Conservation (phyloP, 2,888 invertebrate genomes). For the Stegana nigrithorax region DNA sequence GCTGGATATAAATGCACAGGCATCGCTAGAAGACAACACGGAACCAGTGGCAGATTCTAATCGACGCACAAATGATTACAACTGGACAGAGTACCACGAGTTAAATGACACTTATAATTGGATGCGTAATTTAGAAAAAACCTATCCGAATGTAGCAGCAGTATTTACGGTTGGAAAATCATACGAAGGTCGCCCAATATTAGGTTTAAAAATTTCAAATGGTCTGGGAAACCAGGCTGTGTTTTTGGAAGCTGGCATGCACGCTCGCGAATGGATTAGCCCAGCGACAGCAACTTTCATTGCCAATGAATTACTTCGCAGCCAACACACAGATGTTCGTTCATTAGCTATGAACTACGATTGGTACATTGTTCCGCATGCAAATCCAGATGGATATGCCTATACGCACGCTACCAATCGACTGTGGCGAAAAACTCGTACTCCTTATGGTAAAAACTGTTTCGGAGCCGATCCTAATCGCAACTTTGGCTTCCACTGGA, state of each 20-base stretch:
- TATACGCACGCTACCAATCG: slow-evolving; percentile 73
- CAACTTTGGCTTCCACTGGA: slow-evolving; percentile 81
- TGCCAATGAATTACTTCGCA: slow-evolving; percentile 73
- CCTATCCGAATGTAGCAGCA: slow-evolving; percentile 69
- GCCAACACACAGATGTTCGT: slow-evolving; percentile 69
- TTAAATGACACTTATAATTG: slow-evolving; percentile 70
- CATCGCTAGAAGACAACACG: slow-evolving; percentile 40
- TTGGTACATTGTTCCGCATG: slow-evolving; percentile 81
- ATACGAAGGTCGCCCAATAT: slow-evolving; percentile 72
- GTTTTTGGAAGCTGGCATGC: slow-evolving; percentile 74
- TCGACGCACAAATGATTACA: slow-evolving; percentile 41
- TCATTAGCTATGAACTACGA: slow-evolving; percentile 72
- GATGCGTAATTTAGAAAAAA: slow-evolving; percentile 70
- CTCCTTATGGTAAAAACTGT: slow-evolving; percentile 69
- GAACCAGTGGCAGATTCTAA: slow-evolving; percentile 45
- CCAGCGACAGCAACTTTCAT: slow-evolving; percentile 76
- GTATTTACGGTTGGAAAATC: slow-evolving; percentile 70
- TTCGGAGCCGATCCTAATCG: slow-evolving; percentile 82
- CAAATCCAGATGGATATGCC: slow-evolving; percentile 84
- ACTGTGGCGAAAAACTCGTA: slow-evolving; percentile 77
- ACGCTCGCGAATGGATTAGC: slow-evolving; percentile 82
- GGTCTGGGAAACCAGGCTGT: slow-evolving; percentile 45
- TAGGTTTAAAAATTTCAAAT: slow-evolving; percentile 71
- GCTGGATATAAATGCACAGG: slow-evolving; percentile 67
- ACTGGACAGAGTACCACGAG: slow-evolving; percentile 58